A percentile compares a stretch with the other conserved stretches of the same genome.
Evolutionary conservation across 1,140 invertebrate genomes (phyloP).

Genomic region (Halesus radiatus): DNA sequence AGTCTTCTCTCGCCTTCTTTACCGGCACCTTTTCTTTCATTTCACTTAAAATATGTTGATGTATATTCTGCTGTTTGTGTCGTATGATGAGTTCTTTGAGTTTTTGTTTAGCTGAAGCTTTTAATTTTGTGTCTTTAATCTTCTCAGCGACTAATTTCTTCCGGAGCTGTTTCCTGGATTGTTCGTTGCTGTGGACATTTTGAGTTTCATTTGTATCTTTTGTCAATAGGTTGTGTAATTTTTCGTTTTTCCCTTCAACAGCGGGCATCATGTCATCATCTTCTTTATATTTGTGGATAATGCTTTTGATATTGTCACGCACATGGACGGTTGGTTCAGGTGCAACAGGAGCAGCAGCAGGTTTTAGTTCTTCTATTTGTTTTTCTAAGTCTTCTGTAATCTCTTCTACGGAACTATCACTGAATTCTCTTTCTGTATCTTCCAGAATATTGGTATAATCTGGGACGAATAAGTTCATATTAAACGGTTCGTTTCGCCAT

Average conservation of each 20-base stretch:
- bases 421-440: slow-evolving; percentile 28
- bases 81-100: slow-evolving; percentile 68
- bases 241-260: slow-evolving; percentile 1
- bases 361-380: neutral
- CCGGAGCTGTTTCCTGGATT: slow-evolving; percentile 27
- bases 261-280: neutral
- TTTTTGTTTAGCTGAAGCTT: slow-evolving; percentile 68
- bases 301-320: slow-evolving; percentile 46
- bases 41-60: slow-evolving; percentile 12
- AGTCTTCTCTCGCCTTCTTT: neutral
- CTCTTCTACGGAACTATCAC: slow-evolving; percentile 29
- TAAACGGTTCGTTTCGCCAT: slow-evolving; percentile 43
- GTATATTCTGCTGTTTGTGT: slow-evolving; percentile 64
- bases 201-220: slow-evolving; percentile 15
- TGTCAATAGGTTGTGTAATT: neutral
- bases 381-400: slow-evolving; percentile 5
- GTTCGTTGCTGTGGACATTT: slow-evolving; percentile 11
- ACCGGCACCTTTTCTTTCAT: slow-evolving; percentile 1
- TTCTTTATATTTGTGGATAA: slow-evolving; percentile 49
- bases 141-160: slow-evolving; percentile 66
- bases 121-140: slow-evolving; percentile 62
- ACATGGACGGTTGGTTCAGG: slow-evolving; percentile 38
- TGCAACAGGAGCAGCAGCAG: neutral
- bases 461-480: slow-evolving; percentile 57
- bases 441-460: slow-evolving; percentile 54